Evolutionary conservation across 35 echinoderm and acorn worm genomes (phyloP), one percentile per base, ranked within the genome.

Genomic region (Ptychodera flava): DNA sequence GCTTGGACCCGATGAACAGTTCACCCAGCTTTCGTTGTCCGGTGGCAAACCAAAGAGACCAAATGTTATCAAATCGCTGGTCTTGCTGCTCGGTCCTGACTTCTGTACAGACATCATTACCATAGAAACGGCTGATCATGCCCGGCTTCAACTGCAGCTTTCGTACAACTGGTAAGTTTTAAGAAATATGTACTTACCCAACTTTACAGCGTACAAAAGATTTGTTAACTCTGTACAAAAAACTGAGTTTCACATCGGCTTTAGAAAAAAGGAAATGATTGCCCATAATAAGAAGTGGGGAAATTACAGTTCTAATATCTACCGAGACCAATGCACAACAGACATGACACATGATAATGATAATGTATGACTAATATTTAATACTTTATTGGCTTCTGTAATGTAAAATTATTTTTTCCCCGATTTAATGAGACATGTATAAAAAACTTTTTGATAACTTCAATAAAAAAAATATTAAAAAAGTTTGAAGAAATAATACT

Each of bases 41-140:
- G 96, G 96, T 45, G 96, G 96, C 0, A 94, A 94, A 76, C 96
- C 93, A 28, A 99, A 99, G 80, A 83, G 92, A 34, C 93, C 96
- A 36, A 99, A 99, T 79, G 90, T 99, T 85, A 94, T 94, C 93
- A 94, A 92, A 52, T 94, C 96, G 10, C 91, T 99, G 30, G 93
- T 92, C 80, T 92, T 97, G 16, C 85, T 97, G 32, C 85, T 99
- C 10, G 96, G 96, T 31, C 96, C 96, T 28, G 96, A 99, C 76
- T 99, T 99, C 77, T 99, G 96, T 81, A 99, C 96, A 0, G 96
- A 99, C 78, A 99, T 99, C 88, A 99, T 99, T 85, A 94, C 91
- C 81, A 99, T 99, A 16, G 96, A 99, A 90, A 99, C 96, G 12
- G 93, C 96, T 82, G 92, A 94, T 83, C 92, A 94, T 31, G 93